Base-by-base conservation (phyloP, 1,140 invertebrate species). In the Odontomachus brunneus region DNA sequence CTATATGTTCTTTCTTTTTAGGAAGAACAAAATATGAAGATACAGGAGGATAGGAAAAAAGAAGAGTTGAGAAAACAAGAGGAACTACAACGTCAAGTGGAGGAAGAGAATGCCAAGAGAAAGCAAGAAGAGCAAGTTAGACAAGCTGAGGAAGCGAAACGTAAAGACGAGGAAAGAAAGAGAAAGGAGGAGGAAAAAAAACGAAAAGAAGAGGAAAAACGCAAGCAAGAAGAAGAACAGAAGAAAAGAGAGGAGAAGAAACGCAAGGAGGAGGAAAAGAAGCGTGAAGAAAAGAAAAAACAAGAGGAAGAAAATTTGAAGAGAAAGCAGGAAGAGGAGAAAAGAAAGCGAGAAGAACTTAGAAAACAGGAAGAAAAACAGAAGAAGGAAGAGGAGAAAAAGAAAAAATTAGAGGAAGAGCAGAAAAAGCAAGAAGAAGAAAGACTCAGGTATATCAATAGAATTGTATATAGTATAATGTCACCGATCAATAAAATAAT, bases 321-420 rank as follows among this genome's bases (percentile, higher is more conserved):
- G 38, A 94, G 93, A 44, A 94, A 91, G 26, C 91, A 93, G 89
- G 95, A 94, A 89, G 94, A 92, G 83, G 95, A 95, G 89, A 94
- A 87, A 73, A 95, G 93, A 89, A 94, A 89, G 88, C 94, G 90
- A 1, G 95, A 95, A 59, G 95, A 95, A 17, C 44, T 90, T 14
- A 92, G 89, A 91, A 95, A 85, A 91, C 92, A 91, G 83, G 93
- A 92, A 89, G 93, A 94, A 89, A 95, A 92, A 82, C 90, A 88
- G 94, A 91, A 91, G 93, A 92, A 89, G 92, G 94, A 94, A 90
- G 94, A 94, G 82, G 95, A 95, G 88, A 95, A 93, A 85, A 94
- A 91, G 83, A 95, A 88, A 81, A 95, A 92, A 89, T 89, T 86
- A 51, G 94, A 90, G 93, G 94, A 94, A 88, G 94, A 94, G 83